A percentile compares a stretch with the other conserved stretches of the same genome.
Conservation (phyloP, 2,113 vertebrate species). For the Albula glossodonta region DNA sequence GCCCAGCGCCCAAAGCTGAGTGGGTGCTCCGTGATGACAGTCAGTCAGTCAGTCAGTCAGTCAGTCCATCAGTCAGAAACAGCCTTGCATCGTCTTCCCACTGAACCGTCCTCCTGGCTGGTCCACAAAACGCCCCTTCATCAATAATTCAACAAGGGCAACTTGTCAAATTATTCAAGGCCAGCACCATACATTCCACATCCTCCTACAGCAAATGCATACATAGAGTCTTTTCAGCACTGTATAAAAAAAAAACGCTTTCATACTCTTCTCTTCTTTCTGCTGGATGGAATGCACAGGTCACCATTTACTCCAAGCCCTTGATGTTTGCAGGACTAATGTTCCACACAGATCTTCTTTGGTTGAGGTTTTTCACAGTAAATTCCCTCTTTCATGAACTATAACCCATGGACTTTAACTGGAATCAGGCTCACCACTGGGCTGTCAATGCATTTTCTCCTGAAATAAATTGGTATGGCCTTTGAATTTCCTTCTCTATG, state of each 20-base stretch:
- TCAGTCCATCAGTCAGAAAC: constrained; percentile 78
- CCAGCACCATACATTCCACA: background rate
- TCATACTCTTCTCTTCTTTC: background rate
- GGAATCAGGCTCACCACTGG: background rate
- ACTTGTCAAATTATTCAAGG: background rate
- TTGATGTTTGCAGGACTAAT: background rate
- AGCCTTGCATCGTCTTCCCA: constrained; percentile 81
- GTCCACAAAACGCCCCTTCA: background rate
- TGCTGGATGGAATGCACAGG: background rate
- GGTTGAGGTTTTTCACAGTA: background rate
- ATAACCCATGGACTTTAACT: background rate
- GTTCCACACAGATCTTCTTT: background rate
- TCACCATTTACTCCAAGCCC: background rate
- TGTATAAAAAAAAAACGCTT: background rate
- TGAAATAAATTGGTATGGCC: background rate
- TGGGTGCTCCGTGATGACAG: constrained; percentile 77
- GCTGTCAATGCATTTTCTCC: background rate
- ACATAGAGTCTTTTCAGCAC: background rate
- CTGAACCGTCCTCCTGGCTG: background rate
- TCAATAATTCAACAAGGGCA: constrained; percentile 3
- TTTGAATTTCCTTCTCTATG: background rate
- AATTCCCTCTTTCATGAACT: background rate
- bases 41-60: too few species aligned
- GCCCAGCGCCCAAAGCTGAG: constrained; percentile 53
- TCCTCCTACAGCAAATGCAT: background rate